Base-by-base conservation (phyloP, 2,797 vertebrate species). In the Molossus molossus region DNA sequence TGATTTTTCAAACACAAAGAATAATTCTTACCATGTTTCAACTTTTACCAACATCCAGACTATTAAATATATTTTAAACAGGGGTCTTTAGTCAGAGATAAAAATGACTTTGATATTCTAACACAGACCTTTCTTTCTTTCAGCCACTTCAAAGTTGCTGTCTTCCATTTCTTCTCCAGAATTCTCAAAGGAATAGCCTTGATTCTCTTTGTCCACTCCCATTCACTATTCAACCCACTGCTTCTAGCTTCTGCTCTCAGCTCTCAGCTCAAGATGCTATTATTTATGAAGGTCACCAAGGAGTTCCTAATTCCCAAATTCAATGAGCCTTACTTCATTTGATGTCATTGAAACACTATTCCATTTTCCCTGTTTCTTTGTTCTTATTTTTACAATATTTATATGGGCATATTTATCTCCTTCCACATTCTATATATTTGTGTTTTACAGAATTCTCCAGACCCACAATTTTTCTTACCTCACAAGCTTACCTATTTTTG, bases 61-160 rank as follows among this genome's bases (percentile, higher is more conserved):
- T 91, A 84, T 94, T 95, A 87, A 90, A 96, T 67, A 55, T 75
- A 55, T 80, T 97, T 95, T 82, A 96, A 95, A 96, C 69, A 23
- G 89, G 29, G 29, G 57, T 90, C 79, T 96, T 97, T 84, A 81
- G 25, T 62, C 14, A 73, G 55, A 95, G 86, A 95, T 94, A 84
- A 97, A 96, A 96, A 94, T 97, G 91, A 57, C 94, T 95, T 97
- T 97, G 93, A 95, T 96, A 91, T 89, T 27, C 60, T n/a, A 80
- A 45, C 25, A 87, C 57, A 96, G 79, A 81, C 13, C 27, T 94
- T 85, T 86, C 33, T 27, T 90, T 95, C 80, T 95, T 96, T 95
- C 60, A 93, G 64, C 18, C 14, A 65, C 80, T 96, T 97, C 93
- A 97, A 96, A 96, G 91, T 81, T 87, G 25, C 27, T 87, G 45